phyloP scores from a whole-genome alignment of 2,888 invertebrate genomes.

The Napeogenes sylphis region DNA sequence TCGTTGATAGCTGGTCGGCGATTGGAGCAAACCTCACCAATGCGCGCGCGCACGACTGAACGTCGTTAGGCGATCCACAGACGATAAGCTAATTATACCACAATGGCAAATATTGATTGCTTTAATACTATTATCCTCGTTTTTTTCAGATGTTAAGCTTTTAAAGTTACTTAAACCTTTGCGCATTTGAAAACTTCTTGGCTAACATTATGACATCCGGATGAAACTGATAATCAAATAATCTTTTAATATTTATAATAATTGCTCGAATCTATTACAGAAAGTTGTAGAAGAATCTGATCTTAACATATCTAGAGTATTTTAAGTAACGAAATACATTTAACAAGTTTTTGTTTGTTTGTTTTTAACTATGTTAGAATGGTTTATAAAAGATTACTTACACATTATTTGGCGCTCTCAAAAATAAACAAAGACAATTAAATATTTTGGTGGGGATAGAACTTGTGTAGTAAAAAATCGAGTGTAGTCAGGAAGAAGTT shows the following conservation, averaged over 20 bases:
- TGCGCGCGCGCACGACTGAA: constrained; percentile 63
- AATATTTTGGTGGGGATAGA: too few species aligned
- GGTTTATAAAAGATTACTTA: too few species aligned
- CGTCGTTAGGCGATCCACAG: constrained; percentile 59
- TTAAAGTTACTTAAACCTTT: constrained; percentile 41
- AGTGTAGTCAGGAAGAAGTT: too few species aligned
- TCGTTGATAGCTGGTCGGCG: constrained; percentile 54
- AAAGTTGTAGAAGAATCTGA: too few species aligned
- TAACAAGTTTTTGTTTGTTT: too few species aligned
- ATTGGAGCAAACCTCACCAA: constrained; percentile 70
- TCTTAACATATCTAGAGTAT: too few species aligned
- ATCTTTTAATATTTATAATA: constrained; percentile 36
- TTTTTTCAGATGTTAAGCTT: constrained; percentile 64
- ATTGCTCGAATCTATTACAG: constrained; percentile 24
- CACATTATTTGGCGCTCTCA: too few species aligned
- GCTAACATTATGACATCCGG: constrained; percentile 51
- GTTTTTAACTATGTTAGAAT: too few species aligned
- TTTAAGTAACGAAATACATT: too few species aligned
- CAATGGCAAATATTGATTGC: constrained; percentile 56
- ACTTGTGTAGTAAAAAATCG: too few species aligned
- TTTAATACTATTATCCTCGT: constrained; percentile 54
- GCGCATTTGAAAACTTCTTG: constrained; percentile 41
- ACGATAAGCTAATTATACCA: constrained; percentile 72
- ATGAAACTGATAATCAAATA: constrained; percentile 49
- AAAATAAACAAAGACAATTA: too few species aligned